A percentile compares a stretch with the other conserved stretches of the same genome.
Conservation (phyloP, 2,797 vertebrate species). For the Harpagifer antarcticus region DNA sequence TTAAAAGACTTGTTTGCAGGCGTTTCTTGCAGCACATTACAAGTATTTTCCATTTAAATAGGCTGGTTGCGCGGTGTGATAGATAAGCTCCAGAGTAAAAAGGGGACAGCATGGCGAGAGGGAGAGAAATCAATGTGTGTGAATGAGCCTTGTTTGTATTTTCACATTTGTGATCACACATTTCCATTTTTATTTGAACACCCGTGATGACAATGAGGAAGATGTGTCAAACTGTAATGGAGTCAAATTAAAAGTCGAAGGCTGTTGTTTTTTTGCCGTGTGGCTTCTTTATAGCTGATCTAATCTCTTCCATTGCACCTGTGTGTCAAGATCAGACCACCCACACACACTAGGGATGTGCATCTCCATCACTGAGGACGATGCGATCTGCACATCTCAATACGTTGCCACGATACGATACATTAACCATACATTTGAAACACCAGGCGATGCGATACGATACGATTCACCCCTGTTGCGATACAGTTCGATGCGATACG, state of each 20-base stretch:
- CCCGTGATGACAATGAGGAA: constrained; percentile 37
- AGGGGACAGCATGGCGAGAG: constrained; percentile 31
- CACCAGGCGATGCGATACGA: no score
- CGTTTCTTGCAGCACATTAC: constrained; percentile 67
- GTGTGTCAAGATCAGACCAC: constrained; percentile 26
- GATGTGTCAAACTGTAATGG: constrained; percentile 2
- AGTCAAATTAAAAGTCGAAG: constrained; percentile 33
- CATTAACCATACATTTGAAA: no score
- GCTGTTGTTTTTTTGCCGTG: constrained; percentile 16
- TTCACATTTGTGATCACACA: constrained; percentile 52
- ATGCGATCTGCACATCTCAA: no score
- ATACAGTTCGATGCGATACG: no score
- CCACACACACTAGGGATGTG: no score
- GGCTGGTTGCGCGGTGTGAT: constrained; percentile 50
- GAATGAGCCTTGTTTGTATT: constrained; percentile 50
- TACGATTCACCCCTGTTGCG: no score
- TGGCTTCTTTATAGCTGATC: constrained; percentile 18
- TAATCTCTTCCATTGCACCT: constrained; percentile 38
- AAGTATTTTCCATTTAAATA: constrained; percentile 79
- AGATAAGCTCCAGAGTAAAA: constrained; percentile 67
- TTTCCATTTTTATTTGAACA: constrained; percentile 54
- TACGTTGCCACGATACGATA: no score
- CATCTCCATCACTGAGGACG: no score
- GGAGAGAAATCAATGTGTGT: constrained; percentile 39
- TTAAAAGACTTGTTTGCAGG: constrained; percentile 50